These are phyloP conservation scores for Micoletzkya japonica DNA, from an alignment of 2,888 invertebrate genomes.

Conservation along the genomic window DNA sequence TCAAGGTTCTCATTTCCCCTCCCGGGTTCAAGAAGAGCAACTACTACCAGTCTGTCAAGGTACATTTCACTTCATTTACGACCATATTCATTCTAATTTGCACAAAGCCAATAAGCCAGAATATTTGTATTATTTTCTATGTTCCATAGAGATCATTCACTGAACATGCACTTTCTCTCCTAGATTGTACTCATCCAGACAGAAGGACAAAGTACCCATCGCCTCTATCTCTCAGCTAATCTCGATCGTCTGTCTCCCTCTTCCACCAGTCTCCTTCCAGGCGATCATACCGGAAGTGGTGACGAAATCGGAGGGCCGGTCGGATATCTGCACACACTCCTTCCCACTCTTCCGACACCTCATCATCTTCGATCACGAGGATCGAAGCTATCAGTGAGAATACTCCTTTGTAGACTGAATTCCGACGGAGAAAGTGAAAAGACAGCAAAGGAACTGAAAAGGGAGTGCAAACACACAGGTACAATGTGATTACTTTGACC, in stretches of 20 bases:
- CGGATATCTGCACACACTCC: conserved; percentile 43
- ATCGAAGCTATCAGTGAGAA: conserved; percentile 52
- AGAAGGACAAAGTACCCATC: too few relatives aligned
- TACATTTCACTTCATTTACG: conserved; percentile 10
- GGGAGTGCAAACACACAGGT: too few relatives aligned
- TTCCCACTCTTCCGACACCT: conserved; percentile 68
- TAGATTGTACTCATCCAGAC: background rate
- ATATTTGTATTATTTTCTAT: too few relatives aligned
- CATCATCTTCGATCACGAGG: conserved; percentile 69
- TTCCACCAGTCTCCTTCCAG: conserved; percentile 30
- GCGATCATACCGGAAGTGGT: conserved; percentile 58
- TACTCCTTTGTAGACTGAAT: background rate
- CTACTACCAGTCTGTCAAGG: conserved; percentile 69
- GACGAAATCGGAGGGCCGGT: conserved; percentile 45
- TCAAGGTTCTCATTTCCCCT: conserved; percentile 73
- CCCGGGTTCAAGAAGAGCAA: conserved; percentile 73
- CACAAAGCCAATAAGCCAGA: too few relatives aligned
- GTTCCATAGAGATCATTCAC: too few relatives aligned
- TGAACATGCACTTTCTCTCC: too few relatives aligned
- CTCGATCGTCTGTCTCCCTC: background rate
- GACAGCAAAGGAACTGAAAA: background rate
- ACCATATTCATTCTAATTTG: too few relatives aligned
- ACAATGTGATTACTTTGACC: background rate
- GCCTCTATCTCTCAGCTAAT: background rate
- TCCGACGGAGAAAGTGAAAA: background rate